These are phyloP conservation scores for Andrena trimmerana DNA, from an alignment of 2,888 invertebrate genomes.

Conservation along the genomic window DNA sequence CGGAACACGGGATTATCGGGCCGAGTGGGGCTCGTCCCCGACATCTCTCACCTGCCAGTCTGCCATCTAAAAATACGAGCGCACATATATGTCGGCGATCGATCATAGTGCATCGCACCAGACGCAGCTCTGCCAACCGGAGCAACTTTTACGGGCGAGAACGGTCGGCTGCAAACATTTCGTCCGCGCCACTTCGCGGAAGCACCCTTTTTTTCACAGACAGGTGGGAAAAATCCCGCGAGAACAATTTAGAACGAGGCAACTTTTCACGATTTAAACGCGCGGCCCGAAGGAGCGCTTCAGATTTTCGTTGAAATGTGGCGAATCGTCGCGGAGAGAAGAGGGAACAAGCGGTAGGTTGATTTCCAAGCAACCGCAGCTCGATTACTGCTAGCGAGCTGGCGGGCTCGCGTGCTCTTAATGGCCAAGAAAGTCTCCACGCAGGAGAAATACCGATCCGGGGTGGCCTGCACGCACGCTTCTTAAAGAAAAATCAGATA, in stretches of 20 bases:
- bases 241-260: conserved; percentile 1
- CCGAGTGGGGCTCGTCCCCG: conserved; percentile 59
- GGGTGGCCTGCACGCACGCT: conserved; percentile 44
- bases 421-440: conserved; percentile 58
- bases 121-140: conserved; percentile 9
- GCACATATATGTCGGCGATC: conserved; percentile 50
- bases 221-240: background rate
- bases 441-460: conserved; percentile 63
- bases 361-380: conserved; percentile 47
- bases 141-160: conserved; percentile 32
- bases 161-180: conserved; percentile 5
- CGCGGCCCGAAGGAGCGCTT: background rate
- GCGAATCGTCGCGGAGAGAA: conserved; percentile 16
- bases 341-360: background rate
- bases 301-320: background rate
- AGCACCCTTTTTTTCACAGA: background rate
- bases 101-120: conserved; percentile 58
- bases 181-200: background rate
- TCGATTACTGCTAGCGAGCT: conserved; percentile 25
- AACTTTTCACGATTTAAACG: conserved; percentile 6
- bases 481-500: conserved; percentile 59
- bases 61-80: conserved; percentile 68
- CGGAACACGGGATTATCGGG: conserved; percentile 58
- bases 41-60: conserved; percentile 67
- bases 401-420: conserved; percentile 65